Percentiles rank a stretch among this genome's conserved stretches.
phyloP scores from a whole-genome alignment of 1,140 invertebrate genomes.

The Riptortus pedestris region DNA sequence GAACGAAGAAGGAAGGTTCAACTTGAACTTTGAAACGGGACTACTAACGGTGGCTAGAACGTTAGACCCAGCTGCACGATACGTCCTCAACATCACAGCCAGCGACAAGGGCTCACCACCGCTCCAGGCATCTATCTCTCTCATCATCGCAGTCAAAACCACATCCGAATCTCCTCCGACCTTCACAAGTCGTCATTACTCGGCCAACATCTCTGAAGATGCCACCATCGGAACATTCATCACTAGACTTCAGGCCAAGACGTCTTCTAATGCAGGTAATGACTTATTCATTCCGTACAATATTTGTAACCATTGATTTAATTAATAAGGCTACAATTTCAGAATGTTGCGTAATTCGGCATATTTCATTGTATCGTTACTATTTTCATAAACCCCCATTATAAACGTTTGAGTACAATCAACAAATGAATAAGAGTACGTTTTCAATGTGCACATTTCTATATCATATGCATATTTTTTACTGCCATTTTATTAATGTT shows the following conservation, averaged over 20 bases:
- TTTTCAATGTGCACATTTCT: too few species aligned
- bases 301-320: slow-evolving; percentile 9
- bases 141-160: slow-evolving; percentile 57
- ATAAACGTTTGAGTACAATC: too few species aligned
- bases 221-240: slow-evolving; percentile 63
- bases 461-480: too few species aligned
- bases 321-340: background rate
- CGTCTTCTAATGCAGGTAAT: slow-evolving; percentile 33
- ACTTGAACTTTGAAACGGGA: slow-evolving; percentile 65
- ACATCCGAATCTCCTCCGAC: slow-evolving; percentile 67
- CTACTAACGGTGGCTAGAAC: slow-evolving; percentile 61
- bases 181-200: slow-evolving; percentile 64
- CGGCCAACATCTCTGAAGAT: slow-evolving; percentile 69
- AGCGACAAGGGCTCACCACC: slow-evolving; percentile 68
- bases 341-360: background rate
- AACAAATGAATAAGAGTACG: too few species aligned
- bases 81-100: slow-evolving; percentile 64
- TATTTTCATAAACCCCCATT: too few species aligned
- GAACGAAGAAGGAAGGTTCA: slow-evolving; percentile 70
- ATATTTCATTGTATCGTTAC: too few species aligned
- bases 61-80: slow-evolving; percentile 39
- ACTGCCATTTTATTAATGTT: too few species aligned
- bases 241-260: slow-evolving; percentile 61
- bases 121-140: slow-evolving; percentile 48
- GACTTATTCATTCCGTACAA: background rate